Conservation (phyloP, 2,888 invertebrate species). For the Sabellastarte sp. region DNA sequence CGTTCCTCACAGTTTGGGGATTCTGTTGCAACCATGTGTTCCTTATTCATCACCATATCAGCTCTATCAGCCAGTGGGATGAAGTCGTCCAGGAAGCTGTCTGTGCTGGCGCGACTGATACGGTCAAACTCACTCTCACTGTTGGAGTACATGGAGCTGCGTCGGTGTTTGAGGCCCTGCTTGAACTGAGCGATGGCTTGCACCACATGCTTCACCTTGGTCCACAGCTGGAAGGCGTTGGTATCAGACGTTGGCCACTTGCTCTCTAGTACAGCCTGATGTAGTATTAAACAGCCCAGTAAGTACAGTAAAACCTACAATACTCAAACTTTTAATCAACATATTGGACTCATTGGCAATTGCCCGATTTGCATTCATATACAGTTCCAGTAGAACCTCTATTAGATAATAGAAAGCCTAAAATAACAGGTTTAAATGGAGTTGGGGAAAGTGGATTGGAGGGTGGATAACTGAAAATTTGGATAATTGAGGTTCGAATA, state of each 20-base stretch:
- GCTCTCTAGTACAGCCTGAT: conserved; percentile 82
- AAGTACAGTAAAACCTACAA: too few species aligned
- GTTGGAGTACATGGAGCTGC: conserved; percentile 39
- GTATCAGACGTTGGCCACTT: conserved; percentile 82
- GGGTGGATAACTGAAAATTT: too few species aligned
- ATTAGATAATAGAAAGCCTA: too few species aligned
- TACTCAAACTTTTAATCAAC: too few species aligned
- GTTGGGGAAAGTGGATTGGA: too few species aligned
- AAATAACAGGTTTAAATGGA: too few species aligned
- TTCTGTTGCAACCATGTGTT: background rate
- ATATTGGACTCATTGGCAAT: too few species aligned
- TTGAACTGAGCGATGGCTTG: conserved; percentile 86
- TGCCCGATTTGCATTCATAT: too few species aligned
- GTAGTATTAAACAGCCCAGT: too few species aligned
- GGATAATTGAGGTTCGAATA: too few species aligned
- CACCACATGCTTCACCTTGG: conserved; percentile 87
- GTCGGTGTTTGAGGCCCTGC: conserved; percentile 54
- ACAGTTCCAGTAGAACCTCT: too few species aligned
- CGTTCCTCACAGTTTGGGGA: conserved; percentile 7
- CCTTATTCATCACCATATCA: conserved; percentile 7
- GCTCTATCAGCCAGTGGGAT: conserved; percentile 12
- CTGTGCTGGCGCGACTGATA: conserved; percentile 50
- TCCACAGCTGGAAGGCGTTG: conserved; percentile 86
- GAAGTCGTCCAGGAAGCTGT: conserved; percentile 49
- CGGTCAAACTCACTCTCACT: conserved; percentile 55